Percentiles rank a stretch among this genome's conserved stretches.
These are phyloP conservation scores for Cerastis rubricosa DNA, from an alignment of 2,888 invertebrate species.

Conservation along the genomic window DNA sequence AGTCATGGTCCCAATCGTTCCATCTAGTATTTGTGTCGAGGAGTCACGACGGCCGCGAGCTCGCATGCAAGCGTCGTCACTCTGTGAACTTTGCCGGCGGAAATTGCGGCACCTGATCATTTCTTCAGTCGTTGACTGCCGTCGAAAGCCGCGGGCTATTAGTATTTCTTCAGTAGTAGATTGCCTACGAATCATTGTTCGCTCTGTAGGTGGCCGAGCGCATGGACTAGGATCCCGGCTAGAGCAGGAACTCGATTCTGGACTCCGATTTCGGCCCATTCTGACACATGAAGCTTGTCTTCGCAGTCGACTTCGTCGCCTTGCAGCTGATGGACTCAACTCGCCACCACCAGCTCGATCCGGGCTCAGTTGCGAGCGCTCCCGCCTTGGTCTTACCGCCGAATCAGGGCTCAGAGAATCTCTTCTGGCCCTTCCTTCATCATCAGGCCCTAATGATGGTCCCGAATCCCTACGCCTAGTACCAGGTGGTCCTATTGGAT, in stretches of 20 bases:
- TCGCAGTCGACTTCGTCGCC: slow-evolving; percentile 92
- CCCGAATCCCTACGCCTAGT: slow-evolving; percentile 94
- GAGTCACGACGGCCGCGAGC: slow-evolving; percentile 95
- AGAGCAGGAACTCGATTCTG: slow-evolving; percentile 95
- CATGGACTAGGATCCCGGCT: slow-evolving; percentile 96
- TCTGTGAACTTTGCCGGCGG: slow-evolving; percentile 97
- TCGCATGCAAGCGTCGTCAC: slow-evolving; percentile 94
- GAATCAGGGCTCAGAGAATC: slow-evolving; percentile 98
- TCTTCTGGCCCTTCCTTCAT: slow-evolving; percentile 94
- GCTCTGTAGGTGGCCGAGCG: slow-evolving; percentile 89
- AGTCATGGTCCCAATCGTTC: slow-evolving; percentile 97
- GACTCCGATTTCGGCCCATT: slow-evolving; percentile 91
- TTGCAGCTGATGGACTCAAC: slow-evolving; percentile 94
- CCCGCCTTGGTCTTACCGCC: slow-evolving; percentile 94
- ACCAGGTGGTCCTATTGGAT: slow-evolving; percentile 94
- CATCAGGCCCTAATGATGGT: slow-evolving; percentile 96
- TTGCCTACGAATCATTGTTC: slow-evolving; percentile 95
- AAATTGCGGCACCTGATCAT: slow-evolving; percentile 98
- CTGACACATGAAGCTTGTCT: slow-evolving; percentile 95
- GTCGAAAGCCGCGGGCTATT: slow-evolving; percentile 96
- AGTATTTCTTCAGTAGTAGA: slow-evolving; percentile 98
- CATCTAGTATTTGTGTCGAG: slow-evolving; percentile 97
- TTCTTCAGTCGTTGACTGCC: slow-evolving; percentile 97
- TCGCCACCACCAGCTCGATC: slow-evolving; percentile 95
- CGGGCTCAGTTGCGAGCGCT: slow-evolving; percentile 94